Evolutionary conservation across 2,888 invertebrate species (phyloP).

Genomic region (Coelopa pilipes): DNA sequence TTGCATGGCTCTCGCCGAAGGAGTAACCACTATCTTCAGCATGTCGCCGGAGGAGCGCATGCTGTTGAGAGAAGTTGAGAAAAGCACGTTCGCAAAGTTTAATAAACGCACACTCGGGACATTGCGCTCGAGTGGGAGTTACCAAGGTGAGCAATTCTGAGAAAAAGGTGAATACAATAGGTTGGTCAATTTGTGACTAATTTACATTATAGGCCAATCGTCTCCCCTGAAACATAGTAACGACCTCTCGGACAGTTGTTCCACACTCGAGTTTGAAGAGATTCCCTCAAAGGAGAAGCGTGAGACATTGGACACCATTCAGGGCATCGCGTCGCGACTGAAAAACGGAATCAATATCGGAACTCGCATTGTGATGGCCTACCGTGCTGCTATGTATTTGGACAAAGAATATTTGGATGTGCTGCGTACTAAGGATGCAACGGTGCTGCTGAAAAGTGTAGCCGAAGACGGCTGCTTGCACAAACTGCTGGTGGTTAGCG

Average conservation of each 20-base stretch:
- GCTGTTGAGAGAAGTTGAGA: slow-evolving; percentile 67
- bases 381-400: slow-evolving; percentile 70
- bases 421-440: slow-evolving; percentile 68
- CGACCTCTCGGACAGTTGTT: slow-evolving; percentile 58
- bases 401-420: slow-evolving; percentile 71
- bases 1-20: slow-evolving; percentile 73
- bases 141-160: slow-evolving; percentile 15
- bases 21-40: slow-evolving; percentile 69
- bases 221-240: slow-evolving; percentile 45
- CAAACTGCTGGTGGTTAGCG: slow-evolving; percentile 72
- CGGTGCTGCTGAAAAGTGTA: slow-evolving; percentile 69
- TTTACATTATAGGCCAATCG: slow-evolving; percentile 38
- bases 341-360: slow-evolving; percentile 70
- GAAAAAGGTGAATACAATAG: no score
- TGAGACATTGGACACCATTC: slow-evolving; percentile 65
- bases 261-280: slow-evolving; percentile 64
- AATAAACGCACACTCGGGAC: slow-evolving; percentile 61
- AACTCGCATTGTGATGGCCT: slow-evolving; percentile 70
- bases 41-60: slow-evolving; percentile 74
- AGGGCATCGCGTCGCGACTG: slow-evolving; percentile 69
- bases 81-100: slow-evolving; percentile 64
- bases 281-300: slow-evolving; percentile 64
- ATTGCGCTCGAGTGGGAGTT: slow-evolving; percentile 39
- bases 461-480: slow-evolving; percentile 69
- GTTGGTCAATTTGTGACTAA: not conserved